phyloP scores from a whole-genome alignment of 2,797 vertebrate genomes.

The Setipinna tenuifilis region DNA sequence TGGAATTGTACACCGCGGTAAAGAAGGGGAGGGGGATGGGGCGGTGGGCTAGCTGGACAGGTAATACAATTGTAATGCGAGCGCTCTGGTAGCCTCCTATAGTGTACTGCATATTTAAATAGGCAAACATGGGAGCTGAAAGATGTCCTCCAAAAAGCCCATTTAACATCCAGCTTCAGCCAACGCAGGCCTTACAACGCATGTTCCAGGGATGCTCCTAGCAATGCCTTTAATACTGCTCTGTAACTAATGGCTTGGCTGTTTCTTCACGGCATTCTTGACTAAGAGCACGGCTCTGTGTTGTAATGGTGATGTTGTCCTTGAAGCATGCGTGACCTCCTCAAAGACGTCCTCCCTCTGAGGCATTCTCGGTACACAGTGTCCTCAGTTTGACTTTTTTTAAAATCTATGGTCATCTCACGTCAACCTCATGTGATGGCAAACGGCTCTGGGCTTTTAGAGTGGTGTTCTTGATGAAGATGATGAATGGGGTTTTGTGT shows the following conservation, averaged over 20 bases:
- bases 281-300: background rate
- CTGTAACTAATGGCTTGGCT: background rate
- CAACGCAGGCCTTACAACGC: conserved; percentile 17
- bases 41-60: conserved; percentile 54
- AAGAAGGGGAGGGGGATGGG: conserved; percentile 54
- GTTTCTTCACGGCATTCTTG: background rate
- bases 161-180: conserved; percentile 8
- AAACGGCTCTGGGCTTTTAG: background rate
- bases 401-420: background rate
- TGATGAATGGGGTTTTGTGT: conserved; percentile 28
- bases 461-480: conserved; percentile 32
- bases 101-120: conserved; percentile 2
- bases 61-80: conserved; percentile 54
- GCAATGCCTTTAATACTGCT: conserved; percentile 7
- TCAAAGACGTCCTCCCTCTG: conserved; percentile 16
- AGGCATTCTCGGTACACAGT: background rate
- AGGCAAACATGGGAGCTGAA: background rate
- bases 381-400: conserved; percentile 22
- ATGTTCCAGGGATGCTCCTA: background rate
- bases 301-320: background rate
- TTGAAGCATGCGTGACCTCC: conserved; percentile 16
- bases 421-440: background rate
- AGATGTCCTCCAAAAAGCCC: conserved; percentile 13
- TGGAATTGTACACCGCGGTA: conserved; percentile 65
- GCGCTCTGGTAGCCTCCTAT: conserved; percentile 49